Base-by-base conservation (phyloP, 2,888 invertebrate species). In the Molorchus minor region DNA sequence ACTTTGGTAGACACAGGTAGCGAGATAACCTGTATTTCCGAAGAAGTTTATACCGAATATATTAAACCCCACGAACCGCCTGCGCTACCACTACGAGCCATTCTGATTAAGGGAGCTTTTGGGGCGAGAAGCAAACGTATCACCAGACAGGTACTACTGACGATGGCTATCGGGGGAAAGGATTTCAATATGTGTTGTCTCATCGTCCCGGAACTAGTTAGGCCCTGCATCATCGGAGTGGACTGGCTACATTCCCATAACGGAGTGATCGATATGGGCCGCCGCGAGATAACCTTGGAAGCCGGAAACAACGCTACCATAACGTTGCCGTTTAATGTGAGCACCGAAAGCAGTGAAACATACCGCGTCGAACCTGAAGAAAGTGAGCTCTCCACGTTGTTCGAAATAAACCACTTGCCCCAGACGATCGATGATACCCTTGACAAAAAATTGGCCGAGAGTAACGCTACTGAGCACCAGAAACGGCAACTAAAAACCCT, bases 41-140 rank as follows among this genome's bases (percentile, higher is more conserved):
- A 56, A n/a, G 56, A 56, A 41, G 10, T 46, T n/a, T 56, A 25
- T 10, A 2, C 12, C 1, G 3, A 46, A 1, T 1, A 30, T 1
- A 54, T 54, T 12, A 12, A 35, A 19, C 1, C 16, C 8, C 33
- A n/a, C 1, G 10, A 13, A 13, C 49, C 43, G 1, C 57, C 1
- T n/a, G 21, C 36, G 2, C 19, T 57, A 35, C 57, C 57, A 1
- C 17, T 57, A n/a, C 33, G 17, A 5, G 57, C 57, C 1, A 43
- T 51, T 1, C 41, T 49, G 2, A 20, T 57, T 10, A 47, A 56
- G 20, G 57, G 57, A 12, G 57, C 57, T 0, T 51, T 57, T 16
- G 40, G 36, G 1, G 19, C 57, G 2, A 40, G 25, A 43, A 51
- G 43, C 19, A 29, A 33, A 13, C 25, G 43, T 2, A 33, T 57